Percentiles rank a stretch among this genome's conserved stretches.
Conservation (phyloP, 2,888 invertebrate species). For the Ischnus inquisitorius region DNA sequence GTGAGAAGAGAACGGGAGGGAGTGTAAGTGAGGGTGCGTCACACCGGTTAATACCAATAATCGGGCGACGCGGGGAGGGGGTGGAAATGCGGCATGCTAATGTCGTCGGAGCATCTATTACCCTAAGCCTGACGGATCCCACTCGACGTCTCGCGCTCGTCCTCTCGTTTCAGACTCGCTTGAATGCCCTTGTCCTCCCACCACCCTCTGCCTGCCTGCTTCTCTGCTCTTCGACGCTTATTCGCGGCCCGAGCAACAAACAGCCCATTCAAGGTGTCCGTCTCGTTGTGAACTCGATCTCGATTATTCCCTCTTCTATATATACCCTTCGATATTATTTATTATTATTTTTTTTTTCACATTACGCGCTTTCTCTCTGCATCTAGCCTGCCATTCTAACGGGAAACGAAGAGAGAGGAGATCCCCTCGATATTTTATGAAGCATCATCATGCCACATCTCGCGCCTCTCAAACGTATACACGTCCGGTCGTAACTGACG, state of each 20-base stretch:
- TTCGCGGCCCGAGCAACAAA: constrained; percentile 20
- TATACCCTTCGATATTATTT: constrained; percentile 62
- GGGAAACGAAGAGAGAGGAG: not conserved
- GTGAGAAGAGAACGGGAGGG: constrained; percentile 39
- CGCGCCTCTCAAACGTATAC: constrained; percentile 14
- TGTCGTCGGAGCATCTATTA: constrained; percentile 84
- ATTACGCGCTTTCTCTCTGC: constrained; percentile 54
- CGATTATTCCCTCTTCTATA: constrained; percentile 34
- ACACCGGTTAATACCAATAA: constrained; percentile 82
- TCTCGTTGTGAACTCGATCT: constrained; percentile 57
- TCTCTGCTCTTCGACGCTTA: constrained; percentile 27
- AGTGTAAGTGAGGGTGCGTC: constrained; percentile 64
- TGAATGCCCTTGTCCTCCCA: constrained; percentile 35
- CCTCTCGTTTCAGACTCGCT: constrained; percentile 62
- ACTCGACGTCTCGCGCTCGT: constrained; percentile 79
- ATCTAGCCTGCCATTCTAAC: constrained; percentile 32
- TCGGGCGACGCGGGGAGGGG: constrained; percentile 73
- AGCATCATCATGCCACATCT: constrained; percentile 58
- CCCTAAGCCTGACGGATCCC: constrained; percentile 84
- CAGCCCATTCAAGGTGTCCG: constrained; percentile 67
- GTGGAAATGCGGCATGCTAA: constrained; percentile 80
- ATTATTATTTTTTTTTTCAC: constrained; percentile 25
- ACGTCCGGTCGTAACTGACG: constrained; percentile 67
- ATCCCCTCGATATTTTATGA: constrained; percentile 67
- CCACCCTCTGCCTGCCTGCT: constrained; percentile 6